These are phyloP conservation scores for Ptychobarbus kaznakovi DNA, from an alignment of 2,797 vertebrate species.

Conservation along the genomic window DNA sequence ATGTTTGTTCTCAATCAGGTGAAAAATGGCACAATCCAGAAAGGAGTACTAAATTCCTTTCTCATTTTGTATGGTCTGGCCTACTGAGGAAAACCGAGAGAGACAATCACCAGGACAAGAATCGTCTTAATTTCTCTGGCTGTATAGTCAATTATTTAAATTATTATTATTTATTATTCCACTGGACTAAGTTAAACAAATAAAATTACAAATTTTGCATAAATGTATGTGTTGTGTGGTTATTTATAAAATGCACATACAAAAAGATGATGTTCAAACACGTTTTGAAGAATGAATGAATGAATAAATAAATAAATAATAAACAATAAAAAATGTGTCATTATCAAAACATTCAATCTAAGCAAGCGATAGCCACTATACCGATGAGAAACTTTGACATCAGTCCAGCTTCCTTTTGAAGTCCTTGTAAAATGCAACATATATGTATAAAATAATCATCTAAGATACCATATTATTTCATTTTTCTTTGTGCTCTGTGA, in stretches of 20 bases:
- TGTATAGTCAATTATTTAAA: neutral
- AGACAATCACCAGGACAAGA: neutral
- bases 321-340: neutral
- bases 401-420: neutral
- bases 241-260: neutral
- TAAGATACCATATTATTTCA: neutral
- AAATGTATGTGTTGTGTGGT: slow-evolving; percentile 13
- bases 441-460: neutral
- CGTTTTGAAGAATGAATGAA: neutral
- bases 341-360: neutral
- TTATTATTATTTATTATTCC: slow-evolving; percentile 6
- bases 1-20: neutral
- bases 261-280: neutral
- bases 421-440: neutral
- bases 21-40: slow-evolving; percentile 8
- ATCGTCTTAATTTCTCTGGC: neutral
- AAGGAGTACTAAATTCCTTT: slow-evolving; percentile 34
- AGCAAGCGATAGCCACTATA: neutral
- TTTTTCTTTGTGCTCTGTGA: neutral
- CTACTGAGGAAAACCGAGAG: neutral
- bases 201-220: slow-evolving; percentile 10
- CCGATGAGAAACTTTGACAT: neutral
- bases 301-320: neutral
- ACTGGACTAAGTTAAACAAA: neutral
- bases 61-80: slow-evolving; percentile 35